phyloP scores from a whole-genome alignment of 1,140 invertebrate species.

The Drosophila micromelanica region DNA sequence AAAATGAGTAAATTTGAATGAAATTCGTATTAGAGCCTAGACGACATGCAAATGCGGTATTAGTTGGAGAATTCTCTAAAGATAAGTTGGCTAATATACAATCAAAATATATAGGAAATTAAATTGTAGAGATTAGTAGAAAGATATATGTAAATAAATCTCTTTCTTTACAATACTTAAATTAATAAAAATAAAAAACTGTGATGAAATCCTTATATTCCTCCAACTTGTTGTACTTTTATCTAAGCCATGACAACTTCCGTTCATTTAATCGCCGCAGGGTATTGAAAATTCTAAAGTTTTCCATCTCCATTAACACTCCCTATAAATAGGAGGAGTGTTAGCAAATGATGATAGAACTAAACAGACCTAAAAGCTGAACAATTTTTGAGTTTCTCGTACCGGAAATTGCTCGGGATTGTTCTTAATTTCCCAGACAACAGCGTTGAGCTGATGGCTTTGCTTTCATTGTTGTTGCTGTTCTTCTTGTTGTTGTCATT shows the following conservation, averaged over 20 bases:
- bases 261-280: slow-evolving; percentile 41
- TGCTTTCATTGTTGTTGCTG: slow-evolving; percentile 33
- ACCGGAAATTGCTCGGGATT: slow-evolving; percentile 80
- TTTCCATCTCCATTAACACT: slow-evolving; percentile 46
- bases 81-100: too few relatives aligned
- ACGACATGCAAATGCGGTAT: slow-evolving; percentile 31
- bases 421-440: slow-evolving; percentile 82
- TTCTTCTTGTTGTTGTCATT: neutral
- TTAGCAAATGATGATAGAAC: neutral
- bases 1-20: neutral
- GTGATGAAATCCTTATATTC: too few relatives aligned
- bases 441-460: slow-evolving; percentile 53
- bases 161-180: neutral
- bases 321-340: slow-evolving; percentile 21
- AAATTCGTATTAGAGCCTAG: neutral
- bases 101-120: too few relatives aligned
- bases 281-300: slow-evolving; percentile 30
- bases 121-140: too few relatives aligned
- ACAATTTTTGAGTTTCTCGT: slow-evolving; percentile 74
- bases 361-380: slow-evolving; percentile 53
- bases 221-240: neutral
- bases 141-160: neutral
- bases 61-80: neutral
- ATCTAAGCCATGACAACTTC: slow-evolving; percentile 30
- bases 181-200: neutral